A percentile compares a stretch with the other conserved stretches of the same genome.
Conservation (phyloP, 1,140 invertebrate genomes). For the Physella acuta region DNA sequence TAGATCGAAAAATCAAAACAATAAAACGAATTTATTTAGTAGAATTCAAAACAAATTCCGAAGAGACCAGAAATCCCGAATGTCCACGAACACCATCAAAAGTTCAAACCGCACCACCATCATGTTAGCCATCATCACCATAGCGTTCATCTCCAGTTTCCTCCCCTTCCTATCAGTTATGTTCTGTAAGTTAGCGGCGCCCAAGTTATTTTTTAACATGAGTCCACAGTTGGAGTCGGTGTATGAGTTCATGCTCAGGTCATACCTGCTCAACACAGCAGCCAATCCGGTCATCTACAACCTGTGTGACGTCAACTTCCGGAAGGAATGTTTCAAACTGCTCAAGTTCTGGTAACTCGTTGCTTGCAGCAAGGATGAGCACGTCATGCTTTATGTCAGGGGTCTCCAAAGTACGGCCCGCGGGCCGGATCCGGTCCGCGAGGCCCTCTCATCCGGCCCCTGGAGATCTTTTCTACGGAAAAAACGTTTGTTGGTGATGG, state of each 20-base stretch:
- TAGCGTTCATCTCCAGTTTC: constrained; percentile 38
- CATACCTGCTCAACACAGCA: constrained; percentile 41
- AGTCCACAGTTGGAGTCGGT: not conserved
- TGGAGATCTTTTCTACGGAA: too few species aligned
- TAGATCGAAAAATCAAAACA: not conserved
- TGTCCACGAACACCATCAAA: not conserved
- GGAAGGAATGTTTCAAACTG: constrained; percentile 32
- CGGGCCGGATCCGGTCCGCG: too few species aligned
- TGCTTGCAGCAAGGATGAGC: too few species aligned
- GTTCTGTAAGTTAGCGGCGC: constrained; percentile 20
- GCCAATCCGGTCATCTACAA: constrained; percentile 41
- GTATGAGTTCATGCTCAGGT: constrained; percentile 32
- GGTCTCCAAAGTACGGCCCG: too few species aligned
- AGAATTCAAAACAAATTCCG: not conserved
- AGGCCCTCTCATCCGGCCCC: too few species aligned
- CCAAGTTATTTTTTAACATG: constrained; percentile 26
- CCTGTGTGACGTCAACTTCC: constrained; percentile 34
- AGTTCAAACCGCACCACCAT: constrained; percentile 21
- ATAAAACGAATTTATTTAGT: not conserved
- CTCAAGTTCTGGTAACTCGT: too few species aligned
- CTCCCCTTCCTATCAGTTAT: constrained; percentile 37
- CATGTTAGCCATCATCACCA: constrained; percentile 39
- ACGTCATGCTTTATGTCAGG: too few species aligned
- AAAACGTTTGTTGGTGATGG: too few species aligned
- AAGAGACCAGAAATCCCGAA: not conserved